Base-by-base conservation (phyloP, 2,113 vertebrate species). In the Monarcha castaneiventris region DNA sequence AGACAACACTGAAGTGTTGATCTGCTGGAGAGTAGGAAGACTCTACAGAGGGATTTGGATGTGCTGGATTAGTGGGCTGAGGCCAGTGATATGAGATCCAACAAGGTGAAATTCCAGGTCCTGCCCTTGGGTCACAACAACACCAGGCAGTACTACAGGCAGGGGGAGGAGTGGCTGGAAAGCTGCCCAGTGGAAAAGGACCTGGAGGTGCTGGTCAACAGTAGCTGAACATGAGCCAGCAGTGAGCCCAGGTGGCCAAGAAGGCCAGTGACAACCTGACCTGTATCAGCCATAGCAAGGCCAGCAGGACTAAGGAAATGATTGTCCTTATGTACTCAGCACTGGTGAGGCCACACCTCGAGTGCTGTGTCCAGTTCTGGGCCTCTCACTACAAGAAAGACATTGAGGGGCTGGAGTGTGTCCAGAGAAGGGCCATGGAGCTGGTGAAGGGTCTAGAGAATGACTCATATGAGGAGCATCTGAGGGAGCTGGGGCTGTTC, bases 401-500 rank as follows among this genome's bases (percentile, higher is more conserved):
- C 16, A 20, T 7, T 51, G 58, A 62, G 22, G 10, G 2, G 22
- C 16, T 77, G 13, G 58, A 33, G 16, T 0, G 1, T 7, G 16
- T 77, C 22, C 58, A 77, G 35, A 21, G 29, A 77, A 62, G 29
- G n/a, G n/a, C 16, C 49, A 7, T 0, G 1, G 27, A 61, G 9
- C 21, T 39, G n/a, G n/a, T 61, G 44, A 61, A 39, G 9, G 44
- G 21, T 49, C 29, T 20, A 11, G 11, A 76, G 44, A 5, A 9
- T 49, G 17, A 76, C 12, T 49, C 35, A 6, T 49, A 20, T 12
- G 21, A 39, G 27, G 16, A 49, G 16, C 13, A 11, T 16, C 21
- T 77, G 44, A 39, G 16, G 29, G 21, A 62, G 21, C 16, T 39
- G 7, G 21, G 29, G 22, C 2, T 49, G 7, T 62, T 62, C 16